Evolutionary conservation across 2,888 invertebrate genomes (phyloP).

Genomic region (Cheilosia vernalis): DNA sequence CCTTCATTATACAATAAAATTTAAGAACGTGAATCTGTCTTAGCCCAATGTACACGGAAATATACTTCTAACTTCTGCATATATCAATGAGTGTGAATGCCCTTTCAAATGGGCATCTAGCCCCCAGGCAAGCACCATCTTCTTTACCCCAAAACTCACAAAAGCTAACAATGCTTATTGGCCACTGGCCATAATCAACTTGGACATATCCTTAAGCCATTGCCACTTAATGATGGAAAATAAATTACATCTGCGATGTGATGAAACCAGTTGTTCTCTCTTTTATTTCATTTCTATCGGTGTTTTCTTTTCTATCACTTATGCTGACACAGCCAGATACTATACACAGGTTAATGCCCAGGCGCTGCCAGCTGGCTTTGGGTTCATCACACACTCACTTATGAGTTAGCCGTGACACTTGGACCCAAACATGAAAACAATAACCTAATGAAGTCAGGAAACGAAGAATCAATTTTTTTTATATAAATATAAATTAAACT

Average conservation of each 20-base stretch:
- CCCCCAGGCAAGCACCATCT: background rate
- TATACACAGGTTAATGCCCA: conserved; percentile 44
- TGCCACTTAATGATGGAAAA: conserved; percentile 16
- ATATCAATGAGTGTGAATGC: conserved; percentile 19
- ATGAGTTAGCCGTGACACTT: background rate
- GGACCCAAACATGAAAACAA: background rate
- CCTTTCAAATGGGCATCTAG: background rate
- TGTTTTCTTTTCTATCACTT: conserved; percentile 38
- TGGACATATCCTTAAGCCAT: conserved; percentile 10
- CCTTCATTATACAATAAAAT: too few relatives aligned
- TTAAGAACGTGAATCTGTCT: too few relatives aligned
- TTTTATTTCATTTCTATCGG: conserved; percentile 16
- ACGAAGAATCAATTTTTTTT: background rate
- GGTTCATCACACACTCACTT: conserved; percentile 15
- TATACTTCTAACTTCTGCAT: background rate
- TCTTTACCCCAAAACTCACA: background rate
- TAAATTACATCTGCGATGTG: conserved; percentile 16
- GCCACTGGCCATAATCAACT: conserved; percentile 14
- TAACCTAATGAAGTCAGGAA: background rate
- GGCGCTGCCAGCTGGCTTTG: conserved; percentile 7
- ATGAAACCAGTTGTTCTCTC: conserved; percentile 56
- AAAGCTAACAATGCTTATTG: conserved; percentile 9
- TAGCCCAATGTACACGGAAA: background rate
- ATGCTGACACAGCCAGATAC: background rate
- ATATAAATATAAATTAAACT: conserved; percentile 21